These are phyloP conservation scores for Fissipunctia ypsillon DNA, from an alignment of 2,888 invertebrate species.

Conservation along the genomic window DNA sequence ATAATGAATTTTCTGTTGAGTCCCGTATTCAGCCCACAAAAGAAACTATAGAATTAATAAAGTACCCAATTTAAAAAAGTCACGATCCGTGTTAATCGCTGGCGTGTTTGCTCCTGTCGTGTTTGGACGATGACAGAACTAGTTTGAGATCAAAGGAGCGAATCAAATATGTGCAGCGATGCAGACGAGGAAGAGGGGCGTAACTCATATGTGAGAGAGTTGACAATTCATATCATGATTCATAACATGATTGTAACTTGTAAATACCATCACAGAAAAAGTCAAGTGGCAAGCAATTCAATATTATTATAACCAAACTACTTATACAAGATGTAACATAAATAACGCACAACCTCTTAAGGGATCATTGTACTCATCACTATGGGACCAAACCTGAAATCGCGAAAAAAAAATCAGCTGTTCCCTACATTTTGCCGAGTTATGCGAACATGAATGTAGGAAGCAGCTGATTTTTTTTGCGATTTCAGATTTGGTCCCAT, in stretches of 20 bases:
- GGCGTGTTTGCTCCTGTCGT: slow-evolving; percentile 10
- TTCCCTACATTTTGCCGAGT: too few species aligned
- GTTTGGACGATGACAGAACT: slow-evolving; percentile 20
- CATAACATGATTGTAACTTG: neutral
- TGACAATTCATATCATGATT: slow-evolving; percentile 23
- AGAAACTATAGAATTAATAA: neutral
- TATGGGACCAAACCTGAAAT: too few species aligned
- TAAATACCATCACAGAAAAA: neutral
- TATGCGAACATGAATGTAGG: too few species aligned
- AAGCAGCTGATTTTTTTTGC: too few species aligned
- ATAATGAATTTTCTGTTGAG: neutral
- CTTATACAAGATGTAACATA: too few species aligned
- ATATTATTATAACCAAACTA: too few species aligned
- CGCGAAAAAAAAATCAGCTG: too few species aligned
- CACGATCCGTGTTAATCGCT: neutral
- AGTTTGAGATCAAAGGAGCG: slow-evolving; percentile 38
- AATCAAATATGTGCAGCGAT: slow-evolving; percentile 29
- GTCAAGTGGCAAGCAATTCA: too few species aligned
- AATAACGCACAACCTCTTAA: too few species aligned
- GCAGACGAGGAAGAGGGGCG: slow-evolving; percentile 1
- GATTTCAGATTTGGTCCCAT: too few species aligned
- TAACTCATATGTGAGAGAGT: neutral
- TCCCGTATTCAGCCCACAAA: neutral
- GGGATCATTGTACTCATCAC: too few species aligned
- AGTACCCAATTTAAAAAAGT: slow-evolving; percentile 1